Conservation (phyloP, 2,113 vertebrate genomes). For the Dolichallabes microphthalmus region DNA sequence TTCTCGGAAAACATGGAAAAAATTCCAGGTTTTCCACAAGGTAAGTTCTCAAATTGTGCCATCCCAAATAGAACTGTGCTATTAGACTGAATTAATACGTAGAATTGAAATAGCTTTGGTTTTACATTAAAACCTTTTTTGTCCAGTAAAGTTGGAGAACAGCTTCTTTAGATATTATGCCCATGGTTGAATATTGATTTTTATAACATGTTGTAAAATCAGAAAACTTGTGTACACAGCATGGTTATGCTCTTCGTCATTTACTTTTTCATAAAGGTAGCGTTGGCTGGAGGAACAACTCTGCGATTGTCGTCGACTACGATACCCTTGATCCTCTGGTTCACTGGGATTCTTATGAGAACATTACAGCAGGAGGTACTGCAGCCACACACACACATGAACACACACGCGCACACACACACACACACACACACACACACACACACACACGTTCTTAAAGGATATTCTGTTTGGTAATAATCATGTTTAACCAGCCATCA, state of each 20-base stretch:
- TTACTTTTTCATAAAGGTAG: constrained; percentile 63
- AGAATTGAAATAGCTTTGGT: background rate
- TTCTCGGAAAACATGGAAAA: constrained; percentile 85
- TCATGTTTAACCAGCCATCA: background rate
- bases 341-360: constrained; percentile 84
- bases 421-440: background rate
- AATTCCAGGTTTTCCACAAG: constrained; percentile 71
- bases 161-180: background rate
- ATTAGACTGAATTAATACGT: too few relatives aligned
- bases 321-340: constrained; percentile 82
- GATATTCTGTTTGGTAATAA: background rate
- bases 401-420: background rate
- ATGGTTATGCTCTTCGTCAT: constrained; percentile 2
- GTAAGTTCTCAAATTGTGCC: constrained; percentile 12
- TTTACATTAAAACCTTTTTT: background rate
- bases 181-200: background rate
- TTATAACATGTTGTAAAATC: background rate
- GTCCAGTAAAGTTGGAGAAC: background rate
- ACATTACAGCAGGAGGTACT: constrained; percentile 73
- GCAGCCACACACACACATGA: background rate
- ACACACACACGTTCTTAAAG: background rate
- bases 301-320: constrained; percentile 78
- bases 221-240: background rate
- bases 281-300: constrained; percentile 74
- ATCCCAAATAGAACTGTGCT: background rate